Base-by-base conservation (phyloP, 2,888 invertebrate species). In the Ormia ochracea region DNA sequence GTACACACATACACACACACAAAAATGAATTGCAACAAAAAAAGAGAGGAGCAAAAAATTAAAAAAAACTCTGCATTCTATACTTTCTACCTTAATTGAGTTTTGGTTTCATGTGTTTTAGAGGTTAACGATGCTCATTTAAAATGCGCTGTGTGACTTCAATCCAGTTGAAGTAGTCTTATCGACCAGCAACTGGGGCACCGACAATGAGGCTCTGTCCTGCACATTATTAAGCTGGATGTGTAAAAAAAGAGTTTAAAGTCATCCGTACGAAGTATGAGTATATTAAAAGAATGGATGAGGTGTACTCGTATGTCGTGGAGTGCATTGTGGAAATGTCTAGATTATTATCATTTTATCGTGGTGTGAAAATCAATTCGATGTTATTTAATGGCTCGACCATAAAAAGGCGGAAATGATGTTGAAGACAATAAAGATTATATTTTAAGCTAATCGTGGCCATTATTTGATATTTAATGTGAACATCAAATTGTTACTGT, bases 351-450 rank as follows among this genome's bases (percentile, higher is more conserved):
- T 54, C 36, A 54, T 69, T 69, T 76, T 76, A 63, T 63, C 45
- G 19, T 5, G 54, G 76, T 63, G 76, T 69, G 69, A 76, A 69
- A 76, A 76, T 63, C 76, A 76, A 76, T 76, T 76, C 52, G 54
- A 76, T 4, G 45, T 61, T 69, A 45, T 76, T 61, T 69, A 69
- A 65, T 36, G 28, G 54, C 28, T 73, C 19, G 38, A 56, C 68
- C 56, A 54, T 56, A 58, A 59, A 50, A 48, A n/a, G 9, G 38
- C 65, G 63, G 38, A 61, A 54, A 58, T 52, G 38, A 45, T 31
- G 41, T 6, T 59, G 9, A 54, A 59, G 59, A 48, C 48, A 56
- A 65, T 26, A 56, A 31, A 7, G 54, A 33, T 76, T 19, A 48
- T 56, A 54, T 63, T 41, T 31, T 33, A 58, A 56, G 48, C 48